A percentile compares a stretch with the other conserved stretches of the same genome.
Evolutionary conservation across 2,888 invertebrate genomes (phyloP).

Genomic region (Chirona hameri): DNA sequence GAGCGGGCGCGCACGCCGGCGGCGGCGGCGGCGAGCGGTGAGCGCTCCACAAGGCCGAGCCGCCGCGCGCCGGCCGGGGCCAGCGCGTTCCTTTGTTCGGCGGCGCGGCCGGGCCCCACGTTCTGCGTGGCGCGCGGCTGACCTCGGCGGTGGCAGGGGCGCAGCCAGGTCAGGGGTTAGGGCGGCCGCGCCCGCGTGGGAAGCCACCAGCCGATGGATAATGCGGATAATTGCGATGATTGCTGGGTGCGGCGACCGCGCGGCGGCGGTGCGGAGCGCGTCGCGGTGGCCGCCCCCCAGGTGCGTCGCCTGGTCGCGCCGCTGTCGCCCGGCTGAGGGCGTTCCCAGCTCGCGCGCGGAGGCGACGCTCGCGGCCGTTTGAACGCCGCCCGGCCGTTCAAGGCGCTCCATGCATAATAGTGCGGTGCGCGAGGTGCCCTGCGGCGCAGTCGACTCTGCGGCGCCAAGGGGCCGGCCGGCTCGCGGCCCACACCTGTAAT

Average conservation of each 20-base stretch:
- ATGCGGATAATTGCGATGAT: background rate
- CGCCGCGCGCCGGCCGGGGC: too few species aligned
- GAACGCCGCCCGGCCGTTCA: background rate
- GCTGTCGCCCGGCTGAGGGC: background rate
- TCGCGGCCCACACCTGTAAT: slow-evolving; percentile 6
- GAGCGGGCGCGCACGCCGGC: background rate
- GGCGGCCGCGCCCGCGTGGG: background rate
- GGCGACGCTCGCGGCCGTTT: background rate
- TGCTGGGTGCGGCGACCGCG: background rate
- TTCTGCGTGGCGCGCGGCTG: background rate
- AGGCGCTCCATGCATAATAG: slow-evolving; percentile 8
- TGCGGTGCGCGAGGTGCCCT: slow-evolving; percentile 3
- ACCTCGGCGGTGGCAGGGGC: background rate
- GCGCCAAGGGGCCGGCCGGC: slow-evolving; percentile 5
- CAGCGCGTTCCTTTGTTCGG: too few species aligned
- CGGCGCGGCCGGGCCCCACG: background rate
- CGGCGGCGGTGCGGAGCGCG: background rate
- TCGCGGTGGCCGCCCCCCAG: background rate
- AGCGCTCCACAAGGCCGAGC: background rate
- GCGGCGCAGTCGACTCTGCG: background rate
- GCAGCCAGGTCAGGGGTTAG: background rate
- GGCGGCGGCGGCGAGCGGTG: background rate
- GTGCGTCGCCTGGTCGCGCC: background rate
- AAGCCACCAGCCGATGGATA: background rate
- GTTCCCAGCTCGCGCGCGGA: background rate